These are phyloP conservation scores for Bombus breviceps DNA, from an alignment of 1,140 invertebrate genomes.

Conservation along the genomic window DNA sequence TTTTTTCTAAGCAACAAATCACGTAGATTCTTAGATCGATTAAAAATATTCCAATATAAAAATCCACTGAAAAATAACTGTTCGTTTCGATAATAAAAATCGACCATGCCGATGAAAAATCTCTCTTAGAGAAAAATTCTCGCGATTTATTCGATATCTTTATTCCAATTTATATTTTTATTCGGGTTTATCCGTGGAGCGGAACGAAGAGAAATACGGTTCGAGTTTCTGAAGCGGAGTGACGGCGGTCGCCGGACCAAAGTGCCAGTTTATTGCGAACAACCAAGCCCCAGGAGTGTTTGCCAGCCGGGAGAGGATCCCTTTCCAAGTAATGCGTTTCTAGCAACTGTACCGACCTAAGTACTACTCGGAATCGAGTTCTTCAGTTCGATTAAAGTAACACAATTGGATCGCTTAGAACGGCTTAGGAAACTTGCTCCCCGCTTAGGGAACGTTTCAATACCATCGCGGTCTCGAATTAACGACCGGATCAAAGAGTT, in stretches of 20 bases:
- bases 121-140: background rate
- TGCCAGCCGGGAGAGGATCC: constrained; percentile 1
- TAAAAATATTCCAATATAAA: no score
- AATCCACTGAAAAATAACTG: no score
- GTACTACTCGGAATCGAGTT: constrained; percentile 17
- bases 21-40: no score
- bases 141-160: background rate
- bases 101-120: background rate
- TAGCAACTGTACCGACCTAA: background rate
- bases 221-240: background rate
- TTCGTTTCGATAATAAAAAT: no score
- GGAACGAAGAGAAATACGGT: background rate
- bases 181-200: background rate
- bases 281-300: constrained; percentile 5
- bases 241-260: background rate
- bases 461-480: background rate
- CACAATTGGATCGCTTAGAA: constrained; percentile 21
- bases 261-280: constrained; percentile 11
- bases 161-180: background rate
- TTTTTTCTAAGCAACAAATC: no score
- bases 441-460: background rate
- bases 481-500: background rate
- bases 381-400: constrained; percentile 28
- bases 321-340: constrained; percentile 19
- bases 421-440: constrained; percentile 16